Conservation (phyloP, 2,797 vertebrate species). For the Chrosomus eos region DNA sequence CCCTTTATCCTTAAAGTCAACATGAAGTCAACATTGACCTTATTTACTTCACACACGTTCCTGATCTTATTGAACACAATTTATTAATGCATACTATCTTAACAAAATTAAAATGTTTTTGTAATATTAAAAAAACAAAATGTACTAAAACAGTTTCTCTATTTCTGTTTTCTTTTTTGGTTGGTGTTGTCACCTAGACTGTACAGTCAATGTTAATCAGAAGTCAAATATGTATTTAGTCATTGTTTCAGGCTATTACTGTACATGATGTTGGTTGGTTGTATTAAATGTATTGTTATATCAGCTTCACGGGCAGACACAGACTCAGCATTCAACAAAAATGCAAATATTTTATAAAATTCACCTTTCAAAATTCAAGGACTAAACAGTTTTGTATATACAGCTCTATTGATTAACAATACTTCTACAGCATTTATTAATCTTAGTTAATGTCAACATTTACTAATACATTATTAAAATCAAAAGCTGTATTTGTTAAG, state of each 20-base stretch:
- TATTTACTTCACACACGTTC: background rate
- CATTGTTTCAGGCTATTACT: background rate
- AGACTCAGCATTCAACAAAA: background rate
- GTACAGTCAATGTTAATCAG: background rate
- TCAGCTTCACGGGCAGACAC: background rate
- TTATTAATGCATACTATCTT: background rate
- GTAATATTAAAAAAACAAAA: background rate
- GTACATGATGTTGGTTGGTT: background rate
- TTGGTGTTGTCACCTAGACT: background rate
- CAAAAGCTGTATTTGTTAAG: background rate
- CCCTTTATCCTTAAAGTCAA: slow-evolving; percentile 62
- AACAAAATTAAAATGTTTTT: background rate
- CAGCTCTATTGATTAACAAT: background rate
- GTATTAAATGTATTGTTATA: background rate
- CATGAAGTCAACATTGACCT: background rate
- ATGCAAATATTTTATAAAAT: background rate
- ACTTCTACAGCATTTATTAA: background rate
- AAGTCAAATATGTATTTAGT: slow-evolving; percentile 6
- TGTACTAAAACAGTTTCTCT: background rate
- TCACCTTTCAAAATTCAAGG: background rate
- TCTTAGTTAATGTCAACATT: background rate
- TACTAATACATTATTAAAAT: background rate
- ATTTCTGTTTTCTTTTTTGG: background rate
- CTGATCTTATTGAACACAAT: background rate
- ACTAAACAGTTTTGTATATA: background rate